These are phyloP conservation scores for Pyxicephalus adspersus DNA, from an alignment of 2,113 vertebrate species.

Conservation along the genomic window DNA sequence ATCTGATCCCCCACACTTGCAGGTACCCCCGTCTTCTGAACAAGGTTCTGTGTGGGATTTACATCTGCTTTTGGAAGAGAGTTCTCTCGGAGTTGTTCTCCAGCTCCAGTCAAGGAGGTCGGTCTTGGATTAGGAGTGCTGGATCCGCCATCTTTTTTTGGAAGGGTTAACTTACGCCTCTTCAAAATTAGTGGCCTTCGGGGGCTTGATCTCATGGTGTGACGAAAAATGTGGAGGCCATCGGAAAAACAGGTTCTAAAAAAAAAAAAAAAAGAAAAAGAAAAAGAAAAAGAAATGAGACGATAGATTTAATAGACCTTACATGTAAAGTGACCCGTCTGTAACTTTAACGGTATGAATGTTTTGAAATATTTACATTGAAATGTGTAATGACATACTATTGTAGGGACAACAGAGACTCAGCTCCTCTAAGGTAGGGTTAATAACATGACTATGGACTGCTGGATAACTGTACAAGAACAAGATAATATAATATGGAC, in stretches of 20 bases:
- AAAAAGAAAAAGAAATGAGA: too few relatives aligned
- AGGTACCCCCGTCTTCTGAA: conserved; percentile 27
- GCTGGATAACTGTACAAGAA: too few relatives aligned
- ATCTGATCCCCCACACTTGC: not conserved
- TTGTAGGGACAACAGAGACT: too few relatives aligned
- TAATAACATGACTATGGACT: too few relatives aligned
- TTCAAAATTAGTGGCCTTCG: conserved; percentile 92
- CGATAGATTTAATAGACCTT: too few relatives aligned
- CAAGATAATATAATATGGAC: too few relatives aligned
- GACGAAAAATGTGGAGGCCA: conserved; percentile 68
- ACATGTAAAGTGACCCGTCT: too few relatives aligned
- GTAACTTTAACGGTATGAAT: too few relatives aligned
- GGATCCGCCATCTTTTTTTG: conserved; percentile 66
- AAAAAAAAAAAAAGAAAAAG: conserved; percentile 46
- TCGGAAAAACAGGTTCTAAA: conserved; percentile 67
- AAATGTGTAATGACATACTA: too few relatives aligned
- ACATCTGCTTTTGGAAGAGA: not conserved
- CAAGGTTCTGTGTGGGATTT: conserved; percentile 23
- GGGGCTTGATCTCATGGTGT: conserved; percentile 89
- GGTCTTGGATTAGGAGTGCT: conserved; percentile 53
- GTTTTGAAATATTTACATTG: too few relatives aligned
- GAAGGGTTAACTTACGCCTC: conserved; percentile 83
- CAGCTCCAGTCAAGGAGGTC: not conserved
- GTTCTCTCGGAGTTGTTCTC: not conserved
- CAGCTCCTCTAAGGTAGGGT: too few relatives aligned